phyloP scores from a whole-genome alignment of 2,113 vertebrate species.

The Pitta sordida region DNA sequence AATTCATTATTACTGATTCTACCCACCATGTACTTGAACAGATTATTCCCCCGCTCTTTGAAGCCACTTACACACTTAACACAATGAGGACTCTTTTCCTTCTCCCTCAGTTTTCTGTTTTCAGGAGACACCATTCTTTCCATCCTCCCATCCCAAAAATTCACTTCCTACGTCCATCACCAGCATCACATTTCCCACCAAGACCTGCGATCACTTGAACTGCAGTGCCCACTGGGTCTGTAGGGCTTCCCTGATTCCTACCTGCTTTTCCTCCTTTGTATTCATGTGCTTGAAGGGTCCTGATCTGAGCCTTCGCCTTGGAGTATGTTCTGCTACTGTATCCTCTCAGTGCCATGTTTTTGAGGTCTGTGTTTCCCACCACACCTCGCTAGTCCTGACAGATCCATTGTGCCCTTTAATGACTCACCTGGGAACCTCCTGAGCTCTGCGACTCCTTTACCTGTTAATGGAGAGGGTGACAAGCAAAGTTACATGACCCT shows the following conservation, averaged over 20 bases:
- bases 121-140: not conserved
- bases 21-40: constrained; percentile 19
- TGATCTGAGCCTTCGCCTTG: not conserved
- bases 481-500: not conserved
- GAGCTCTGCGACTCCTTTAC: rapidly evolving
- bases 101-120: not conserved
- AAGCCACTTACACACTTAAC: not conserved
- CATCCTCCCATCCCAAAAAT: not conserved
- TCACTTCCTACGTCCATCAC: not conserved
- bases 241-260: not conserved
- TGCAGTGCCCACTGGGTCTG: rapidly evolving
- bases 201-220: not conserved
- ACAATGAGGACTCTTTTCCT: not conserved
- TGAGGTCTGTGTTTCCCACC: rapidly evolving
- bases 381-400: not conserved
- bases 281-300: rapidly evolving
- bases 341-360: rapidly evolving
- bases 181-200: not conserved
- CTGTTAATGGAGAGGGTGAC: not conserved
- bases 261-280: not conserved
- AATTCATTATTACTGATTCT: constrained; percentile 46
- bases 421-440: not conserved
- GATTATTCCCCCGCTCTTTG: not conserved
- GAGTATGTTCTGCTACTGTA: not conserved
- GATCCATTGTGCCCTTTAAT: rapidly evolving